Conservation (phyloP, 2,797 vertebrate species). For the Neosalanx taihuensis region DNA sequence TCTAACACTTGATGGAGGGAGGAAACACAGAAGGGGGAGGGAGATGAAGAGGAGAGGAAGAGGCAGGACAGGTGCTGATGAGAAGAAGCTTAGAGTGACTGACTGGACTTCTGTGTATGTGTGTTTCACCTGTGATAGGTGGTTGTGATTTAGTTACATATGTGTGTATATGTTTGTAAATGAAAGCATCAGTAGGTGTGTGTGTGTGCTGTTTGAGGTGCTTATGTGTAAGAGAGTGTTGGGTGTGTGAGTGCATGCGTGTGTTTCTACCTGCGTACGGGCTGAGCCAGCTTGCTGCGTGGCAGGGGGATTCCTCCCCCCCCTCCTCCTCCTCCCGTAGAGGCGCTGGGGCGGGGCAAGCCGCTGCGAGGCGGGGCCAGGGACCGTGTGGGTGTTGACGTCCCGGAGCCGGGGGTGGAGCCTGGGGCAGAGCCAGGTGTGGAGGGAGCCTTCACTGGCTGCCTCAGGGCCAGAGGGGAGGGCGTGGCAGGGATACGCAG, state of each 20-base stretch:
- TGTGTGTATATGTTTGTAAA: no score
- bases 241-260: background rate
- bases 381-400: slow-evolving; percentile 83
- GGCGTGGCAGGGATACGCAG: slow-evolving; percentile 88
- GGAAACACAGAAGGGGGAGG: no score
- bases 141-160: no score
- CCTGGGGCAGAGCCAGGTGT: slow-evolving; percentile 65
- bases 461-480: slow-evolving; percentile 89
- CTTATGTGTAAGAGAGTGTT: no score
- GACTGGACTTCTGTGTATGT: no score
- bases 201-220: slow-evolving; percentile 1
- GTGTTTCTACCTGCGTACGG: slow-evolving; percentile 85
- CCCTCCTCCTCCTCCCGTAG: slow-evolving; percentile 74
- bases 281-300: slow-evolving; percentile 96
- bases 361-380: slow-evolving; percentile 83
- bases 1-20: no score
- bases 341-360: slow-evolving; percentile 88
- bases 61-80: no score
- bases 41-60: no score
- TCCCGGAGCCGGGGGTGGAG: slow-evolving; percentile 74
- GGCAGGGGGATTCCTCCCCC: slow-evolving; percentile 91
- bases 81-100: no score
- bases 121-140: no score
- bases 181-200: background rate
- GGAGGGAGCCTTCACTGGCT: slow-evolving; percentile 89